Percentiles rank a stretch among this genome's conserved stretches.
These are phyloP conservation scores for Emberiza fucata DNA, from an alignment of 2,113 vertebrate genomes.

Conservation along the genomic window DNA sequence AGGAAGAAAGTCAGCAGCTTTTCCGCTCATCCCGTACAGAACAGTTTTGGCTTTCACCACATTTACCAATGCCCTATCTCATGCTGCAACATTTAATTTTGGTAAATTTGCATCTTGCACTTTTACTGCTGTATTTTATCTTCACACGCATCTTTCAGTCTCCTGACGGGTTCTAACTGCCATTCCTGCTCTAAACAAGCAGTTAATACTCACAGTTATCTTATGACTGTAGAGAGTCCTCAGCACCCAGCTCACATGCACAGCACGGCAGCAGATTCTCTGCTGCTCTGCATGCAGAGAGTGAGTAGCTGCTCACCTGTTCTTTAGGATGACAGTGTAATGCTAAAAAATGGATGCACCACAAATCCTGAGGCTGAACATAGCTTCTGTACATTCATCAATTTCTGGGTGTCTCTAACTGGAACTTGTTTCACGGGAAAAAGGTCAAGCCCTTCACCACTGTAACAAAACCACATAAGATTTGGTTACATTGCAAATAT, in stretches of 20 bases:
- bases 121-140: neutral
- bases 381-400: neutral
- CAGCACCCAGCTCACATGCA: neutral
- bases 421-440: neutral
- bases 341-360: neutral
- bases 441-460: neutral
- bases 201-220: neutral
- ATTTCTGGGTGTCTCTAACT: neutral
- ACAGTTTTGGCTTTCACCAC: neutral
- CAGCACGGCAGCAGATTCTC: neutral
- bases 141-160: neutral
- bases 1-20: conserved; percentile 31
- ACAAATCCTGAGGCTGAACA: neutral
- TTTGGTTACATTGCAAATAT: neutral
- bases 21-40: neutral
- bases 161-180: neutral
- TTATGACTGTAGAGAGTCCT: neutral
- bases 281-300: neutral
- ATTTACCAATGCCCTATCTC: neutral
- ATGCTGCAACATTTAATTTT: neutral
- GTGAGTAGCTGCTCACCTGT: neutral
- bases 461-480: neutral
- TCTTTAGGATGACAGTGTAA: neutral
- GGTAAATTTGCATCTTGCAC: neutral
- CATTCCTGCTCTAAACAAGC: neutral